These are phyloP conservation scores for Ciconia nigra DNA, from an alignment of 2,797 vertebrate species.

Conservation along the genomic window DNA sequence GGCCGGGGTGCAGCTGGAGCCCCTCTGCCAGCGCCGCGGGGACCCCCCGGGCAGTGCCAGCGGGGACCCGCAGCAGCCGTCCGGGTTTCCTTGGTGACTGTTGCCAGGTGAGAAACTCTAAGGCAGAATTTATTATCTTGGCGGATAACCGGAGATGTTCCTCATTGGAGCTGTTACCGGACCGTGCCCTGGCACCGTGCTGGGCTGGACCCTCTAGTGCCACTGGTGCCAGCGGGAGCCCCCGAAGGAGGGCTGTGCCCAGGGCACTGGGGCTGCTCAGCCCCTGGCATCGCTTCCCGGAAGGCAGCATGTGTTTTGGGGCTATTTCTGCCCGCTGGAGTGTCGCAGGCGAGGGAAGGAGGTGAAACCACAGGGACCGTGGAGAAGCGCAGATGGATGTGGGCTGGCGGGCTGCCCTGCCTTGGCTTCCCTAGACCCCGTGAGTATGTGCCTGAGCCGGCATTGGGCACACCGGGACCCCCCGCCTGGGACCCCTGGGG, in stretches of 20 bases:
- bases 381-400: background rate
- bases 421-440: background rate
- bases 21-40: background rate
- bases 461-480: rapidly evolving
- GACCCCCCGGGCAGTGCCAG: background rate
- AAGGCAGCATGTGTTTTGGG: background rate
- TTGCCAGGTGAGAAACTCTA: conserved; percentile 58
- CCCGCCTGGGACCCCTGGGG: rapidly evolving
- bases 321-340: background rate
- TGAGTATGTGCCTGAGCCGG: background rate
- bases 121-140: conserved; percentile 26
- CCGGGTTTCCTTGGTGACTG: conserved; percentile 63
- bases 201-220: background rate
- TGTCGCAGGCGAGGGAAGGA: background rate
- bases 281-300: background rate
- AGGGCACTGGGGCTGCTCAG: rapidly evolving
- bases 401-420: conserved; percentile 1
- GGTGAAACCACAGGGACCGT: background rate
- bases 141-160: background rate
- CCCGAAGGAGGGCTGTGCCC: background rate
- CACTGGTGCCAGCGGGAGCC: background rate
- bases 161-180: background rate
- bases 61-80: background rate
- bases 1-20: rapidly evolving
- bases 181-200: rapidly evolving